Base-by-base conservation (phyloP, 2,888 invertebrate genomes). In the Cataglyphis cursor region DNA sequence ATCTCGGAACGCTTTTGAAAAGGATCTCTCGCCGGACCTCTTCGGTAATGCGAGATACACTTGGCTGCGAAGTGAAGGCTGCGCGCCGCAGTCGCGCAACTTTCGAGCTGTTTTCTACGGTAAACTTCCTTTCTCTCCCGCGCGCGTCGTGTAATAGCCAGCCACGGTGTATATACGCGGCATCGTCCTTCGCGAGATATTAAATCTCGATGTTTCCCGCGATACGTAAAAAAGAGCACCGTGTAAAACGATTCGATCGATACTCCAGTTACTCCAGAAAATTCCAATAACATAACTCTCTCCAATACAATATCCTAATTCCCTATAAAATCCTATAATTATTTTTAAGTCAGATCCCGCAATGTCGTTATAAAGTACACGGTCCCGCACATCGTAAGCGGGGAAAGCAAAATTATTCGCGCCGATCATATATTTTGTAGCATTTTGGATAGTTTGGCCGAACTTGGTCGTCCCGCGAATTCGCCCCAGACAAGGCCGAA, bases 91-190 rank as follows among this genome's bases (percentile, higher is more conserved):
- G 28, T 38, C 35, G 38, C 87, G 38, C 87, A 82, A 87, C 89
- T 89, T 89, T 87, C 89, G 66, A 89, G 84, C 64, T 75, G 81
- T 86, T 87, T 87, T 89, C 87, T 85, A 85, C 83, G 82, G 81
- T 82, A 81, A 89, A 89, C 85, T 86, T 89, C 89, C 86, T 89
- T 87, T 87, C 89, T 86, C 86, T 68, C 48, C 48, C 48, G 48
- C 73, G 62, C 12, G 28, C 62, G 41, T 41, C 62, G 70, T 65
- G 66, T 38, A 80, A 54, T n/a, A 18, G 18, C 18, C 68, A 83
- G 80, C 83, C 57, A 75, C 81, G 31, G 62, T 38, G 28, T 74
- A n/a, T 44, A 48, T 18, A 44, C 44, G 1, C 31, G 68, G 9
- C 66, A 61, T 31, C 74, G 85, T 89, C 82, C 83, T 87, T 81